Conservation (phyloP, 2,888 invertebrate species). For the Spatulosminthurus flaviceps region DNA sequence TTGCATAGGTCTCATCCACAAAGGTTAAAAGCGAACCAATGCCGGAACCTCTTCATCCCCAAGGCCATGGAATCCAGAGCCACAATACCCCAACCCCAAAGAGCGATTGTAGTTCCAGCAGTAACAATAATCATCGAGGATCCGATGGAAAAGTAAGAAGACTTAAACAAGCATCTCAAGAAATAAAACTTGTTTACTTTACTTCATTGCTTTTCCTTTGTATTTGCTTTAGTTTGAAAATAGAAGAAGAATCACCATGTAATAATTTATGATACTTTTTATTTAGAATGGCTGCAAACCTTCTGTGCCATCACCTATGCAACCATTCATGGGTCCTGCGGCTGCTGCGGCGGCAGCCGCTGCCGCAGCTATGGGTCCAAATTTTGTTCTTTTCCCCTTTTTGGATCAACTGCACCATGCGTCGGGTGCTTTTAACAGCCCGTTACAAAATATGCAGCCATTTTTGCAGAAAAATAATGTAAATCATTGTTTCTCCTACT, state of each 20-base stretch:
- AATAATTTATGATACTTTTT: background rate
- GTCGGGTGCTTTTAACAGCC: slow-evolving; percentile 59
- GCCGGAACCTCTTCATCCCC: slow-evolving; percentile 44
- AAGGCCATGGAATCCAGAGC: slow-evolving; percentile 36
- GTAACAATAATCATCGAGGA: slow-evolving; percentile 39
- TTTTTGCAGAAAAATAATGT: slow-evolving; percentile 63
- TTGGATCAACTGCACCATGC: slow-evolving; percentile 62
- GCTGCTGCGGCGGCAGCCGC: slow-evolving; percentile 54
- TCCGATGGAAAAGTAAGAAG: slow-evolving; percentile 45
- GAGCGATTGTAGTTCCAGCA: slow-evolving; percentile 40
- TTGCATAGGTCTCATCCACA: slow-evolving; percentile 29
- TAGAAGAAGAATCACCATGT: too few species aligned
- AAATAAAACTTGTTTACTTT: background rate
- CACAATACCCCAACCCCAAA: slow-evolving; percentile 8
- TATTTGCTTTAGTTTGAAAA: background rate
- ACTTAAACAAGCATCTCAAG: background rate
- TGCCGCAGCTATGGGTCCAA: slow-evolving; percentile 60
- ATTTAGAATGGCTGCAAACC: slow-evolving; percentile 60
- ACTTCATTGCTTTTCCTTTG: background rate
- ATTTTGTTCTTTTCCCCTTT: slow-evolving; percentile 63
- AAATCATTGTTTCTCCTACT: too few species aligned
- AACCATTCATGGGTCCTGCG: slow-evolving; percentile 59
- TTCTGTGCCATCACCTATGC: slow-evolving; percentile 61
- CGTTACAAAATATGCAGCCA: slow-evolving; percentile 63
- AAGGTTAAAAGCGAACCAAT: slow-evolving; percentile 40